Base-by-base conservation (phyloP, 2,888 invertebrate species). In the Leucophenga montana region DNA sequence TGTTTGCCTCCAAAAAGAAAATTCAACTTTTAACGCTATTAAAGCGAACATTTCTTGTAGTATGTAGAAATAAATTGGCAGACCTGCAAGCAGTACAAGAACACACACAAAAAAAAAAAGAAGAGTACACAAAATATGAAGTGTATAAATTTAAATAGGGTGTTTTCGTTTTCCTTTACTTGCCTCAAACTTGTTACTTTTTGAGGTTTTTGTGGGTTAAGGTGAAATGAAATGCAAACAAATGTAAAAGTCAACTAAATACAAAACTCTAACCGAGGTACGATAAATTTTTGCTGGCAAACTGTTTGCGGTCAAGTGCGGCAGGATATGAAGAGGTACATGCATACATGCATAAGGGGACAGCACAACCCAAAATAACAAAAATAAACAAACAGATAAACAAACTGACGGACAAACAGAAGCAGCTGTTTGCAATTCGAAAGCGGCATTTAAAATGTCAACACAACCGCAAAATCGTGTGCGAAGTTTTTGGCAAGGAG, bases 381-480 rank as follows among this genome's bases (percentile, higher is more conserved):
- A 50, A 18, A 27, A 27, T 4, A 27, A 50, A 50, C 16, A n/a
- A 50, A 50, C n/a, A 50, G 16, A 50, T 13, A 16, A 16, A 50
- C 50, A 48, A 27, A 57, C 54, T 16, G 54, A 18, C 54, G n/a
- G 44, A 39, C 39, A 33, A 61, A 57, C 57, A 16, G 14, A 9
- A 61, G 67, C n/a, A 65, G 65, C 31, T 72, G 64, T 67, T 76
- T 74, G 77, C 77, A 78, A 83, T 83, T 83, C 78, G 16, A 56
- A 83, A 83, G 82, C 75, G 82, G 75, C 82, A 82, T 82, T 82
- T 83, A 80, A 82, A 82, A 82, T 82, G 81, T 82, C 81, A 82
- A 82, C 81, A 82, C 75, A 77, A 82, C 81, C 81, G 71, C 81
- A 82, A 78, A 83, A 83, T 82, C 77, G 83, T 83, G 83, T 83